Evolutionary conservation across 2,113 vertebrate genomes (phyloP), one percentile per base, ranked within the genome.

Genomic region (Semnornis frantzii): DNA sequence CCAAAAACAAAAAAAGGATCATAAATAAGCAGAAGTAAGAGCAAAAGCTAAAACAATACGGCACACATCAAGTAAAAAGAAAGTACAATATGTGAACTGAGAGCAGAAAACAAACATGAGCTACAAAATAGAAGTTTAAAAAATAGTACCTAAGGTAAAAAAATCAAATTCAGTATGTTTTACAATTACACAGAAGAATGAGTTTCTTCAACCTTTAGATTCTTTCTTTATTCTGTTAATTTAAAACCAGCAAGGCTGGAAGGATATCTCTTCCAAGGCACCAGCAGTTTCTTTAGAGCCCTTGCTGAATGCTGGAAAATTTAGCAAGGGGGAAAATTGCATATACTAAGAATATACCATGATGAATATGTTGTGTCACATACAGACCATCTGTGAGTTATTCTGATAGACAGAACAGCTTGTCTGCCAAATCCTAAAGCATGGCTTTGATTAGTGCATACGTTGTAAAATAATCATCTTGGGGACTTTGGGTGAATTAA

Each of bases 361-460:
- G 96, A 97, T 97, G 94, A 97, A 97, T 97, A 96, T 94, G 96
- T 96, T 96, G 97, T 97, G 97, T 97, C 97, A 95, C 90, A 97
- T 96, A 94, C 93, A 90, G 96, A 97, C 96, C 96, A 97, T 97
- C 97, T 97, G 96, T 94, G 95, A 97, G 95, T 96, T 97, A 96
- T 88, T 95, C 96, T 96, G 97, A 95, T 92, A 96, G 96, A 97
- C 95, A 92, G 97, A 97, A 96, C 96, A 96, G 97, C 94, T 96
- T 96, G 96, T 83, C 94, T 96, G 94, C 97, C 96, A 96, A 94
- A 94, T 84, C 93, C 90, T 82, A 85, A 96, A 96, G 93, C 93
- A 70, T 84, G 76, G 90, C 89, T 96, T 89, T 96, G 92, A 92
- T 96, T 93, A 96, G 92, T 76, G 84, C 82, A 46, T 95, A 48